Evolutionary conservation across 2,888 invertebrate species (phyloP), one percentile per base, ranked within the genome.

Genomic region (Linyphia triangularis): DNA sequence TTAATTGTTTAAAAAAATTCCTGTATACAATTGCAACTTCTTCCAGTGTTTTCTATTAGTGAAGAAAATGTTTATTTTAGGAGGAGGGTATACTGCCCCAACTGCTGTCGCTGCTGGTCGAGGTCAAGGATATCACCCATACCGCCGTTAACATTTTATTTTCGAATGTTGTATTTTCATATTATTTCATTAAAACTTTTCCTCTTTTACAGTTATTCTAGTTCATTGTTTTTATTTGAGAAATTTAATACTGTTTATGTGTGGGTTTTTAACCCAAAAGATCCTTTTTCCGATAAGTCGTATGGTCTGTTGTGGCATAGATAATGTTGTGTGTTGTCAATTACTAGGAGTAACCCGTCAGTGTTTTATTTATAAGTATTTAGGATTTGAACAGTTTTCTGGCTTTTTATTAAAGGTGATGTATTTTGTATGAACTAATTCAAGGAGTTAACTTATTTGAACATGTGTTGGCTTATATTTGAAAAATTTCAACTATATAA

Each of bases 111-210:
- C 43, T 7, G 65, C 51, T 2, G 59, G 40, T 9, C 51, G 65
- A 73, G 51, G 57, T n/a, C 83, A 83, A n/a, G 84, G 84, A 26
- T 85, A 85, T 57, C 84, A 85, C 37, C 84, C 84, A 37, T 85
- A 85, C 51, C 67, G 84, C 40, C 84, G 84, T 37, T 85, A 24
- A 82, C 7, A 22, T 19, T 70, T 82, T 43, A 51, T n/a, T 22
- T 33, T 51, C 43, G 13, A 61, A 61, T 37, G 37, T 57, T 59
- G 65, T 59, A 81, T 37, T 33, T 28, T 81, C 72, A 82, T 82
- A 63, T 77, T 63, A 24, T 81, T 69, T 72, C 72, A 72, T 63
- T 61, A 82, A 82, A 51, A 63, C 82, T 43, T 43, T 63, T 75
- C 22, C 30, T 59, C 59, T 19, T 33, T 77, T 72, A 51, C 22